Evolutionary conservation across 1,140 invertebrate genomes (phyloP), one percentile per base, ranked within the genome.

Genomic region (Drosophila prosaltans): DNA sequence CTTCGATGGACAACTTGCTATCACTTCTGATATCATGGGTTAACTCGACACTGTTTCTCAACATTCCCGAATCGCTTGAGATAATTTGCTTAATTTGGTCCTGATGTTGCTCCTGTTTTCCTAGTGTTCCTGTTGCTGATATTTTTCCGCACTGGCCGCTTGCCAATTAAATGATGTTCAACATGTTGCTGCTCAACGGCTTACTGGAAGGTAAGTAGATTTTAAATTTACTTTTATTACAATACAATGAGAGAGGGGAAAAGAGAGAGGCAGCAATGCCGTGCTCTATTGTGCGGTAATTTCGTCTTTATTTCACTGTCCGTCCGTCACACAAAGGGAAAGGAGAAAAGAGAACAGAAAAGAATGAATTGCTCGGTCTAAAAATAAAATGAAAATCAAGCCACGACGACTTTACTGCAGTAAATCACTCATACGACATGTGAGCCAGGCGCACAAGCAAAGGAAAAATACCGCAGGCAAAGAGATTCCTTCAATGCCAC

Each of bases 121-220:
- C 41, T 55, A 36, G 10, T 62, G 26, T 9, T 58, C 28, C 24
- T 58, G 40, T 10, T 70, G 51, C 54, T 62, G 41, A 7, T 62
- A 30, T 30, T 51, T 32, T 16, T 16, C 10, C 43, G 2, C 32
- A 36, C 67, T 85, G 78, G 74, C 72, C 64, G 43, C 1, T 54
- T 70, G 72, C 67, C 76, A 86, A 88, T 88, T 82, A 86, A 43
- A 67, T 60, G 48, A 63, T 26, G 64, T 8, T 63, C 75, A 80
- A 71, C 83, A 86, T 80, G 62, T 73, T 77, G 83, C 76, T 65
- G 57, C 54, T 7, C 69, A 62, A 32, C 16, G 41, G 24, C 57
- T 72, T 54, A 60, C 82, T 86, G 82, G 30, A 86, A 88, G 32
- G 32, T 36, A 36, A 36, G 32, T 36, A 6, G n/a, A 77, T 55